phyloP scores from a whole-genome alignment of 92 coral and sea anemone genomes.

The Porites evermanni region DNA sequence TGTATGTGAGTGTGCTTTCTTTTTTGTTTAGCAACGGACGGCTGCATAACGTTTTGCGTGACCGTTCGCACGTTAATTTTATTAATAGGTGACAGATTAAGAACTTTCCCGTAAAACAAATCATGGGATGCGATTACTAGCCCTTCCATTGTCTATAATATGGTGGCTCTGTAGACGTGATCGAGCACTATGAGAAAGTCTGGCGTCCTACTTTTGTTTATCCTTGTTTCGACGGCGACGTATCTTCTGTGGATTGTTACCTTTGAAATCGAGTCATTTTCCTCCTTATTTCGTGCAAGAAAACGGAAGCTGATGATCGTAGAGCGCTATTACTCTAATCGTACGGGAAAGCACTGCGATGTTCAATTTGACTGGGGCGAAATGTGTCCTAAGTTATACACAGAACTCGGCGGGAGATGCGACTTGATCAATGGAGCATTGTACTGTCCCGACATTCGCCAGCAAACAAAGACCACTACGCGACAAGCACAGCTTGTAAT shows the following conservation, averaged over 20 bases:
- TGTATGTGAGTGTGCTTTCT: too few species aligned
- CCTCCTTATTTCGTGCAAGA: background rate
- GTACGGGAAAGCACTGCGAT: conserved; percentile 18
- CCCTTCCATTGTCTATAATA: too few species aligned
- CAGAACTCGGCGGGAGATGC: conserved; percentile 69
- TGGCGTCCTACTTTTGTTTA: background rate
- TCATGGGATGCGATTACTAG: too few species aligned
- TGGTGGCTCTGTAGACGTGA: too few species aligned
- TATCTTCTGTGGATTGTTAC: background rate
- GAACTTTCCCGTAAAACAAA: too few species aligned
- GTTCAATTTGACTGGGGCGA: conserved; percentile 37
- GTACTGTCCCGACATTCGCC: conserved; percentile 74
- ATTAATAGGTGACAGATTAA: too few species aligned
- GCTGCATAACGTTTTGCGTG: too few species aligned
- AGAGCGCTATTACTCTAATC: conserved; percentile 14
- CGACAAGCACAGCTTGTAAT: conserved; percentile 71
- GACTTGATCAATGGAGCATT: conserved; percentile 21
- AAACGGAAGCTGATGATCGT: background rate
- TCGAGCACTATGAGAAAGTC: background rate
- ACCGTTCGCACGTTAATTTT: too few species aligned
- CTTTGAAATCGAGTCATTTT: background rate
- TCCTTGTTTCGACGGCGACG: background rate
- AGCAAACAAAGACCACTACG: background rate
- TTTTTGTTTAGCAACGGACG: too few species aligned
- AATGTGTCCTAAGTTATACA: conserved; percentile 79